Percentiles rank a stretch among this genome's conserved stretches.
These are phyloP conservation scores for Pseudanteris insignis DNA, from an alignment of 2,888 invertebrate genomes.

Conservation along the genomic window DNA sequence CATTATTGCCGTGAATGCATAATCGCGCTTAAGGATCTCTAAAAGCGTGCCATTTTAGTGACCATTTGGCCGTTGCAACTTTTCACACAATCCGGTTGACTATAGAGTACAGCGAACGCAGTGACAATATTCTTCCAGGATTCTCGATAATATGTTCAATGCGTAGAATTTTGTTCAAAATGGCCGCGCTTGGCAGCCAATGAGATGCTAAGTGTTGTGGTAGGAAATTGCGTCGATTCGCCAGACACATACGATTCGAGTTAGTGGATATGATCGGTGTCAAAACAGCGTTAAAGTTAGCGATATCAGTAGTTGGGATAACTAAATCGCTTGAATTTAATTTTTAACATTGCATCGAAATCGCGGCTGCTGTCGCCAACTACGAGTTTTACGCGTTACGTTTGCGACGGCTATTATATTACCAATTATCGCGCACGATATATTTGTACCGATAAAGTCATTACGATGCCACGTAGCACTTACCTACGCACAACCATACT, in stretches of 20 bases:
- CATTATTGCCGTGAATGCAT: slow-evolving; percentile 2
- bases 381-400: not conserved
- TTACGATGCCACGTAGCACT: slow-evolving; percentile 2
- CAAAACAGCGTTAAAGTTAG: not conserved
- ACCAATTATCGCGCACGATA: slow-evolving; percentile 9
- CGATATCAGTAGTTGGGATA: slow-evolving; percentile 8
- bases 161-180: too few relatives aligned
- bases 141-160: too few relatives aligned
- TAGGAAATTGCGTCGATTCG: too few relatives aligned
- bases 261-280: slow-evolving; percentile 6
- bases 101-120: too few relatives aligned
- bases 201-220: too few relatives aligned
- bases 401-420: slow-evolving; percentile 15
- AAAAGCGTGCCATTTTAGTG: too few relatives aligned
- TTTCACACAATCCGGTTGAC: too few relatives aligned
- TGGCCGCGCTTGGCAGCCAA: too few relatives aligned
- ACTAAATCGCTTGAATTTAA: slow-evolving; percentile 1
- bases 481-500: too few relatives aligned
- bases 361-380: slow-evolving; percentile 1
- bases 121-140: too few relatives aligned
- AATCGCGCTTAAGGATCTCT: too few relatives aligned
- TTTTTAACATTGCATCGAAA: slow-evolving; percentile 4
- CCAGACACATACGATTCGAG: slow-evolving; percentile 3
- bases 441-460: slow-evolving; percentile 16
- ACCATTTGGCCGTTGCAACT: too few relatives aligned